Conservation (phyloP, 2,797 vertebrate species). For the Lophotriccus pileatus region DNA sequence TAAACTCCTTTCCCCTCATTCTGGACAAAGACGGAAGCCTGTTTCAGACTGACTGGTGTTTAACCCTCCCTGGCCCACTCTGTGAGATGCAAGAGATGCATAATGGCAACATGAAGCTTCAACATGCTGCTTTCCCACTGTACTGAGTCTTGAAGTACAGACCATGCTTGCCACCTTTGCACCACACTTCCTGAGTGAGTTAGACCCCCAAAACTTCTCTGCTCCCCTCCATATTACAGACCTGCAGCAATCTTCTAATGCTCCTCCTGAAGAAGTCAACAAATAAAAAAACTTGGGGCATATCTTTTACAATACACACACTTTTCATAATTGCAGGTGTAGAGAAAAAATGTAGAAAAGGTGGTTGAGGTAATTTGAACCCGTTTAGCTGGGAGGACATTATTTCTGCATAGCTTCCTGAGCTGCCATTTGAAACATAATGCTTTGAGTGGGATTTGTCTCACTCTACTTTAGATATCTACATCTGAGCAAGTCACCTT, state of each 20-base stretch:
- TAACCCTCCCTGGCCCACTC: not conserved
- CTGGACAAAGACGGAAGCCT: not conserved
- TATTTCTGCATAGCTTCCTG: constrained; percentile 12
- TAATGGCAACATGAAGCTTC: not conserved
- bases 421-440: constrained; percentile 6
- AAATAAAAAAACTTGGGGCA: not conserved
- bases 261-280: not conserved
- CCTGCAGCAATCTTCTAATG: not conserved
- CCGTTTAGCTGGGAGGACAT: not conserved
- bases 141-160: not conserved
- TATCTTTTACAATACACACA: not conserved
- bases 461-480: constrained; percentile 28
- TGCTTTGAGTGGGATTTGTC: constrained; percentile 34
- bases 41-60: not conserved
- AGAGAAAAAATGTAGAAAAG: not conserved
- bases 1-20: not conserved
- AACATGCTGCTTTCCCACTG: not conserved
- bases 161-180: not conserved
- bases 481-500: constrained; percentile 31
- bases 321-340: not conserved
- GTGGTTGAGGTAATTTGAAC: not conserved
- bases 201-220: not conserved
- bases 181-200: not conserved
- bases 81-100: not conserved
- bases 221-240: not conserved